Percentiles rank a stretch among this genome's conserved stretches.
Evolutionary conservation across 2,797 vertebrate genomes (phyloP).

Genomic region (Sebastiscus tertius): DNA sequence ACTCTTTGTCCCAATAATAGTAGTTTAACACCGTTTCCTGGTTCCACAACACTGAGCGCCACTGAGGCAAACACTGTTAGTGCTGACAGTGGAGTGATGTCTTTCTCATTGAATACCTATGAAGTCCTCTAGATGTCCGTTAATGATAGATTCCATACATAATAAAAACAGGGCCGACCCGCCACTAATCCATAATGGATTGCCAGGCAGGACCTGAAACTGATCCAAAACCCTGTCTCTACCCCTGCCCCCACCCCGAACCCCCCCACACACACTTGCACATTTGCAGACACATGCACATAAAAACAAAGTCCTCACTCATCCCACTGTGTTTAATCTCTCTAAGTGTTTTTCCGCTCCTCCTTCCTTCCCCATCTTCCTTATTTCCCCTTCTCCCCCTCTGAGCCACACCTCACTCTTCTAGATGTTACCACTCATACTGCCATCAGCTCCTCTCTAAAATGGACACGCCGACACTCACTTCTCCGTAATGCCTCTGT

Average conservation of each 20-base stretch:
- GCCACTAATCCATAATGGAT: constrained; percentile 69
- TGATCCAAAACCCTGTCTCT: constrained; percentile 50
- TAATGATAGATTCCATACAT: constrained; percentile 70
- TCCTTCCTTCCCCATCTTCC: constrained; percentile 19
- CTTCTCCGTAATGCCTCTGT: constrained; percentile 34
- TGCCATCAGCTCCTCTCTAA: constrained; percentile 55
- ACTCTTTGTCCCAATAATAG: constrained; percentile 58
- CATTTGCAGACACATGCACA: constrained; percentile 62
- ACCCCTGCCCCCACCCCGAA: neutral
- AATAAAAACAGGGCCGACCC: constrained; percentile 67
- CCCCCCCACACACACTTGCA: constrained; percentile 18
- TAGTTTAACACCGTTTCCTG: constrained; percentile 58
- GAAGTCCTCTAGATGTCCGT: constrained; percentile 74
- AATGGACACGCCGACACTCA: constrained; percentile 26
- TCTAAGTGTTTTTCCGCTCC: constrained; percentile 72
- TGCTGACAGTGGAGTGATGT: constrained; percentile 68
- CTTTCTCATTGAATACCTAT: constrained; percentile 74
- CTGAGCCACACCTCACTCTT: constrained; percentile 24
- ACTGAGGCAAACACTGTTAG: constrained; percentile 60
- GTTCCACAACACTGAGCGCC: constrained; percentile 53
- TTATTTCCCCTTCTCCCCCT: neutral
- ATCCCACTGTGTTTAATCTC: constrained; percentile 71
- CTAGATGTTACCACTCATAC: constrained; percentile 42
- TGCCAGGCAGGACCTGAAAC: constrained; percentile 57
- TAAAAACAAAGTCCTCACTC: constrained; percentile 58